phyloP scores from a whole-genome alignment of 2,113 vertebrate species.

The Crotalus helleri region DNA sequence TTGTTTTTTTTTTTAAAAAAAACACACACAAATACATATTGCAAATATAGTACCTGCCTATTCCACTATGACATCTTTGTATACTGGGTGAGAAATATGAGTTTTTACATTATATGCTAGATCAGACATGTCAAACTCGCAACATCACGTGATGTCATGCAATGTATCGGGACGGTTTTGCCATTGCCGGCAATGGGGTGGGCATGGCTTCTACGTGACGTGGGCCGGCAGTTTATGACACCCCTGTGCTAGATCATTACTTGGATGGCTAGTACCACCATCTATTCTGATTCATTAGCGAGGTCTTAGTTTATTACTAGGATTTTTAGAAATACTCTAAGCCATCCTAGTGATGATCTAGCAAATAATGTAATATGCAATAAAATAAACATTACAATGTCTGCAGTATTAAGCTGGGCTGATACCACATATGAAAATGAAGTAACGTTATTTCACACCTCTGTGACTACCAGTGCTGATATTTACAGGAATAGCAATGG shows the following conservation, averaged over 20 bases:
- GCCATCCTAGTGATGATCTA: background rate
- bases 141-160: too few relatives aligned
- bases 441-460: background rate
- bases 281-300: background rate
- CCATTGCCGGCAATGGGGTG: too few relatives aligned
- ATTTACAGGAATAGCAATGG: background rate
- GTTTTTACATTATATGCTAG: too few relatives aligned
- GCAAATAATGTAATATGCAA: background rate
- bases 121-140: too few relatives aligned
- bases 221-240: too few relatives aligned
- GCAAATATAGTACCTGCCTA: background rate
- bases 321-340: background rate
- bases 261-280: background rate
- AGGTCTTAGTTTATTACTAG: background rate
- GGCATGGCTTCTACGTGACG: too few relatives aligned
- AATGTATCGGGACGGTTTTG: too few relatives aligned
- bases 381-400: background rate
- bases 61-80: background rate
- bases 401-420: background rate
- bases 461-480: background rate
- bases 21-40: background rate
- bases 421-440: background rate
- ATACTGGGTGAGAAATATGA: background rate
- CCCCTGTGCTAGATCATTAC: too few relatives aligned
- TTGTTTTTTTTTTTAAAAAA: background rate